Percentiles rank a stretch among this genome's conserved stretches.
phyloP scores from a whole-genome alignment of 2,888 invertebrate genomes.

The Drosophila meridionalis region DNA sequence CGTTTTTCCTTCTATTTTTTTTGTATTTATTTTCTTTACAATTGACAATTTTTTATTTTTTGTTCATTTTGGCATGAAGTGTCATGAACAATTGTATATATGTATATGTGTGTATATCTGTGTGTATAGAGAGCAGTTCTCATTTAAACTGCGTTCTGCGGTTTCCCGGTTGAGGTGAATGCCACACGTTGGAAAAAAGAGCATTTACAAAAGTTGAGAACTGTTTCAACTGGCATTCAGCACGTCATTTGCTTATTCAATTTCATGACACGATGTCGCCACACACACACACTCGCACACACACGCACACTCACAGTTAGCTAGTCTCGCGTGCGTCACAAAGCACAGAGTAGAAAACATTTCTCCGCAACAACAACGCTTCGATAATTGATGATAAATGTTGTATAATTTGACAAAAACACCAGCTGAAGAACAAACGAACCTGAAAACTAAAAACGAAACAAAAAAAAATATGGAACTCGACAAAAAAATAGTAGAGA shows the following conservation, averaged over 20 bases:
- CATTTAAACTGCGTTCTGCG: slow-evolving; percentile 78
- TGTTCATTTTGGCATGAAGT: slow-evolving; percentile 75
- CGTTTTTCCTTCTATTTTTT: slow-evolving; percentile 7
- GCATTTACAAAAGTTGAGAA: slow-evolving; percentile 33
- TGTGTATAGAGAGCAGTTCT: slow-evolving; percentile 27
- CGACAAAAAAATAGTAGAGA: slow-evolving; percentile 10
- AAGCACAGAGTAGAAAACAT: slow-evolving; percentile 61
- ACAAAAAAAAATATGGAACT: slow-evolving; percentile 26
- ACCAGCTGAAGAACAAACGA: slow-evolving; percentile 48
- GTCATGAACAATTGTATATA: slow-evolving; percentile 51
- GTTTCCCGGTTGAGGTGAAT: slow-evolving; percentile 56
- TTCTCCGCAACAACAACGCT: slow-evolving; percentile 64
- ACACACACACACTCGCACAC: slow-evolving; percentile 36
- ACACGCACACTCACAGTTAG: slow-evolving; percentile 24
- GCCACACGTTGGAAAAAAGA: slow-evolving; percentile 51
- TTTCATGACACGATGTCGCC: slow-evolving; percentile 77
- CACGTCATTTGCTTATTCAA: slow-evolving; percentile 83
- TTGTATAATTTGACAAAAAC: slow-evolving; percentile 82
- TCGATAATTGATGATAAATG: slow-evolving; percentile 84
- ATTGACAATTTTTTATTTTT: slow-evolving; percentile 69
- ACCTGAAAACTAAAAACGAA: slow-evolving; percentile 28
- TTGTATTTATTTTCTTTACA: slow-evolving; percentile 42
- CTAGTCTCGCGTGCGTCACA: slow-evolving; percentile 73
- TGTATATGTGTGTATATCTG: slow-evolving; percentile 1
- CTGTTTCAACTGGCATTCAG: slow-evolving; percentile 80